Evolutionary conservation across 2,797 vertebrate species (phyloP).

Genomic region (Echiichthys vipera): DNA sequence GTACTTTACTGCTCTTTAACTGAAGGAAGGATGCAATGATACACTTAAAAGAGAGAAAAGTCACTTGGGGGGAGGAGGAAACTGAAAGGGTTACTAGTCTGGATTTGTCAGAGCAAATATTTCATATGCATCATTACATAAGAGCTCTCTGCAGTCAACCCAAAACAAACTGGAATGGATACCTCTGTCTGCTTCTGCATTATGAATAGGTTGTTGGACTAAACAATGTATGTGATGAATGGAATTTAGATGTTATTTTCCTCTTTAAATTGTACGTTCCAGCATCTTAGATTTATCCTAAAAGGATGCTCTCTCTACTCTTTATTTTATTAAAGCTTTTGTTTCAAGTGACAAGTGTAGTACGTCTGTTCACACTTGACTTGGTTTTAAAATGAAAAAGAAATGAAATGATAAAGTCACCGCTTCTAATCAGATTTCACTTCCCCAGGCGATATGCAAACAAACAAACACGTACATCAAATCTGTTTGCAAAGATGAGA

Average conservation of each 20-base stretch:
- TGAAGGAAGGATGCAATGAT: slow-evolving; percentile 6
- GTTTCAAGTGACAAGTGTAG: background rate
- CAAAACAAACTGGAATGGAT: slow-evolving; percentile 24
- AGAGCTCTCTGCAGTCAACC: slow-evolving; percentile 35
- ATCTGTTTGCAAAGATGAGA: too few species aligned
- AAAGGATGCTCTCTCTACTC: background rate
- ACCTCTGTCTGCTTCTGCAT: slow-evolving; percentile 33
- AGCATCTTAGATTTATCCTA: slow-evolving; percentile 3
- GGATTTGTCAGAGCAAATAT: slow-evolving; percentile 44
- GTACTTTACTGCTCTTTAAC: slow-evolving; percentile 22
- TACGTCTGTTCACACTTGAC: too few species aligned
- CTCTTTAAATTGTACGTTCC: background rate
- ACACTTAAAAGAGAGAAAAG: slow-evolving; percentile 18
- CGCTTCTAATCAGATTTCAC: too few species aligned
- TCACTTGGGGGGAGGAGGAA: slow-evolving; percentile 16
- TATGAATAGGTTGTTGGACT: slow-evolving; percentile 22
- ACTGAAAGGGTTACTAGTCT: slow-evolving; percentile 30
- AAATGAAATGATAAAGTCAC: too few species aligned
- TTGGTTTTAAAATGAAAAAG: too few species aligned
- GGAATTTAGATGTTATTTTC: slow-evolving; percentile 25
- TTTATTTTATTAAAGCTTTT: background rate
- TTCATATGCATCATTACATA: slow-evolving; percentile 43
- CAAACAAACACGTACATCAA: too few species aligned
- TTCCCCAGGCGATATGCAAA: too few species aligned
- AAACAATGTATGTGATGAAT: slow-evolving; percentile 30